A percentile compares a stretch with the other conserved stretches of the same genome.
Conservation (phyloP, 1,140 invertebrate genomes). For the Drosophila orosa region DNA sequence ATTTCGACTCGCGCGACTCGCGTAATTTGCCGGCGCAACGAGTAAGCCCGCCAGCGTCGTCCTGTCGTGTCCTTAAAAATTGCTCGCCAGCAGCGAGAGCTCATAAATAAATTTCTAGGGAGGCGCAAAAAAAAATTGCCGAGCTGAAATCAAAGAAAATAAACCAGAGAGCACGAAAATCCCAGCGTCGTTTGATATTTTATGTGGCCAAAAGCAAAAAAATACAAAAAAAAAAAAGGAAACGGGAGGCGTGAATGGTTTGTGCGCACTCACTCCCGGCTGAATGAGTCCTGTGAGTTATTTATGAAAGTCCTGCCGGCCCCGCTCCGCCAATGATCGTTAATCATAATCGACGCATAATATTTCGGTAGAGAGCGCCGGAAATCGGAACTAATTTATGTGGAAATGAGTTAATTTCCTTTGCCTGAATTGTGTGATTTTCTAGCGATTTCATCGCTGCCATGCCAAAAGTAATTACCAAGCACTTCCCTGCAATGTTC, state of each 20-base stretch:
- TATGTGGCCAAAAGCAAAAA: constrained; percentile 29
- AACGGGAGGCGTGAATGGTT: constrained; percentile 43
- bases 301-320: constrained; percentile 49
- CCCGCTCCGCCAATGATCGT: constrained; percentile 65
- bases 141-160: constrained; percentile 40
- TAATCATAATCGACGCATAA: constrained; percentile 83
- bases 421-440: constrained; percentile 78
- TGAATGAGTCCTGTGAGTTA: constrained; percentile 35
- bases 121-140: constrained; percentile 30
- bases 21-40: constrained; percentile 67
- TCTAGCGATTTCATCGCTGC: constrained; percentile 76
- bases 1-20: constrained; percentile 47
- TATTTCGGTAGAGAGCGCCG: constrained; percentile 57
- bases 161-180: constrained; percentile 11
- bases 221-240: constrained; percentile 6
- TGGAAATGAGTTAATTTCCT: constrained; percentile 82
- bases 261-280: constrained; percentile 60
- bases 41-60: constrained; percentile 52
- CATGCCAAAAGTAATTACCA: constrained; percentile 66
- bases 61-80: constrained; percentile 68
- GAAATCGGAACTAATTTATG: constrained; percentile 81
- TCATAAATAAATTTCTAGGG: constrained; percentile 58
- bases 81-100: constrained; percentile 28
- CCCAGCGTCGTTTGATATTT: constrained; percentile 39
- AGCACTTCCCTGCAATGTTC: constrained; percentile 54